Base-by-base conservation (phyloP, 2,797 vertebrate genomes). In the Sphaeramia orbicularis region DNA sequence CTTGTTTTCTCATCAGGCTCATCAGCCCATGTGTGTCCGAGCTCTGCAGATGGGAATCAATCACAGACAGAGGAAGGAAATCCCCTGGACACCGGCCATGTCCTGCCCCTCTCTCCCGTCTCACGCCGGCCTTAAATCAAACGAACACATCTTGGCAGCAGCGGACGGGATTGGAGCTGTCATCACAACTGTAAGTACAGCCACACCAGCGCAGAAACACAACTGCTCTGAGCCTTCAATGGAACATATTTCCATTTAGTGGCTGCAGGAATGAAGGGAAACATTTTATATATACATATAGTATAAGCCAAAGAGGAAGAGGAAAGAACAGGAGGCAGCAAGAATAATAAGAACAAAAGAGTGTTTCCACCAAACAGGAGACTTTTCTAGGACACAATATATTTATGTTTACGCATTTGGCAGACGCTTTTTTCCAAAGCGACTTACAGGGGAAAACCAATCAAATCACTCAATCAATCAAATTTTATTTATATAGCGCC, bases 31-130 rank as follows among this genome's bases (percentile, higher is more conserved):
- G 57, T 16, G 66, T 41, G 40, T 53, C 36, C 27, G 51, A 53
- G 57, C 65, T 37, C 35, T 13, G 42, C 35, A 59, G 73, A 65
- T n/a, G 69, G 55, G 43, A 82, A 72, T 76, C 60, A 50, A 59
- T 69, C 67, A 42, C 57, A 37, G 47, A 5, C 51, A 0, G 38
- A 68, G 70, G 70, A 77, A 83, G 30, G 30, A 32, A 32, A 74
- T 59, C 66, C 77, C 66, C 74, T 51, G 74, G 70, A 80, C 51
- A 2, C 10, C 3, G 6, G 70, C 77, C 77, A 81, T 12, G 19
- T 56, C 42, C 78, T 72, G 63, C 37, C 55, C 30, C 59, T 11
- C 40, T 15, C 37, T n/a, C 10, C 53, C 32, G 19, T 50, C 44
- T 44, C n/a, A 0, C 41, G 19, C 56, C 37, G 0, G 15, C 9